Conservation (phyloP, 2,797 vertebrate genomes). For the Toxotes lorentzi region DNA sequence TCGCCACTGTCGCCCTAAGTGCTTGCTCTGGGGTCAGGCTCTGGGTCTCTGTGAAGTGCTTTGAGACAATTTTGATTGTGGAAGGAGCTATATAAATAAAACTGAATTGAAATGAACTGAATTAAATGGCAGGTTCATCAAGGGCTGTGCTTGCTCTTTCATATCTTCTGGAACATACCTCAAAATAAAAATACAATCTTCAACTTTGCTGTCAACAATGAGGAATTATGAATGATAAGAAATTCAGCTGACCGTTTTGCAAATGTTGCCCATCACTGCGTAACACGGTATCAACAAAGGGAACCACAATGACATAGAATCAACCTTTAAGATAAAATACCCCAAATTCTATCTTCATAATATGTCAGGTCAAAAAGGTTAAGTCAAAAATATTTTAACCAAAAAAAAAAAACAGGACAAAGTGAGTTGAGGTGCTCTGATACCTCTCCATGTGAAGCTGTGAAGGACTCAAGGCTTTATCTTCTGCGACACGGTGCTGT, state of each 20-base stretch:
- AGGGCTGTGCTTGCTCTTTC: neutral
- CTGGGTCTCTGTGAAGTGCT: too few relatives aligned
- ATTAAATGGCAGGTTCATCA: too few relatives aligned
- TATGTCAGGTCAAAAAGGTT: constrained; percentile 5
- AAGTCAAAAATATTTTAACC: neutral
- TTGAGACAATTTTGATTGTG: too few relatives aligned
- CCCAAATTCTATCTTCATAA: neutral
- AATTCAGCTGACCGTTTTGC: neutral
- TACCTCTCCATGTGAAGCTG: neutral
- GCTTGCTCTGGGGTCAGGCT: too few relatives aligned
- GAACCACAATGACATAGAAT: neutral
- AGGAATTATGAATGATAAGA: neutral
- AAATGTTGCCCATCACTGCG: neutral
- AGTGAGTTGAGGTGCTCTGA: constrained; percentile 1
- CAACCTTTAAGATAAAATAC: neutral
- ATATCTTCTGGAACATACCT: neutral
- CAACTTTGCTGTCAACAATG: neutral
- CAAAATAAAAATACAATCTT: neutral
- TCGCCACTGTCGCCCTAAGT: too few relatives aligned
- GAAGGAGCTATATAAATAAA: too few relatives aligned
- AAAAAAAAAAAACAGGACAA: neutral
- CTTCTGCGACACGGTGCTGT: neutral
- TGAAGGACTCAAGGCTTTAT: constrained; percentile 12
- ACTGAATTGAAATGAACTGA: too few relatives aligned
- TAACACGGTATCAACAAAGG: neutral